Evolutionary conservation across 2,797 vertebrate species (phyloP), one percentile per base, ranked within the genome.

Genomic region (Syndactyla subalaris): DNA sequence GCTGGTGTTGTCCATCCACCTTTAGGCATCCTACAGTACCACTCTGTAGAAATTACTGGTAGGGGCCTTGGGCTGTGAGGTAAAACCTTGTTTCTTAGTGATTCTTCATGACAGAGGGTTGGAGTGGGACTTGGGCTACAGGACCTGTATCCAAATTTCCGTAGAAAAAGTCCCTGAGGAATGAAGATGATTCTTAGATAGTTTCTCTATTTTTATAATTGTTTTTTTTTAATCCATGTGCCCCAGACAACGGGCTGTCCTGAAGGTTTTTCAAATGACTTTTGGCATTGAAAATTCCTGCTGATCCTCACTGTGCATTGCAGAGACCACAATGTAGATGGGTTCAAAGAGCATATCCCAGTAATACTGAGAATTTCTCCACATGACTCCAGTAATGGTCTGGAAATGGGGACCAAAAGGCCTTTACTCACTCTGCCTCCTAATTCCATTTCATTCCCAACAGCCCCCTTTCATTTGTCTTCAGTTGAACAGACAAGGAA

Each of bases 221-320:
- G 8, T 30, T 51, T 59, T 59, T 23, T 27, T 84, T 36, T 85
- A 15, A 30, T 63, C 32, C 8, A 0, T 17, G 14, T 65, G n/a
- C 45, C 58, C 38, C 30, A 66, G 70, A 46, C 2, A 3, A 72
- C 19, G 17, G 34, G 8, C 26, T 78, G 21, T 72, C 22, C n/a
- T 88, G 1, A 43, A 81, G 51, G 34, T 16, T 55, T 72, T 89
- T 85, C 29, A 6, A 46, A 18, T 32, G 41, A 81, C 80, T 94
- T 95, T 85, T 93, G 93, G 91, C 93, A 90, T 93, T 96, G 48
- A 81, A 87, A 93, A 92, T 94, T 91, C 89, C 79, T 68, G 30
- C 41, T 86, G 55, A 80, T 78, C 49, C 79, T 88, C 65, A 36
- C 17, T 72, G 24, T 58, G 34, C 41, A 19, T n/a, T 83, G 65